phyloP scores from a whole-genome alignment of 2,113 vertebrate species.

The Limnothrissa miodon region DNA sequence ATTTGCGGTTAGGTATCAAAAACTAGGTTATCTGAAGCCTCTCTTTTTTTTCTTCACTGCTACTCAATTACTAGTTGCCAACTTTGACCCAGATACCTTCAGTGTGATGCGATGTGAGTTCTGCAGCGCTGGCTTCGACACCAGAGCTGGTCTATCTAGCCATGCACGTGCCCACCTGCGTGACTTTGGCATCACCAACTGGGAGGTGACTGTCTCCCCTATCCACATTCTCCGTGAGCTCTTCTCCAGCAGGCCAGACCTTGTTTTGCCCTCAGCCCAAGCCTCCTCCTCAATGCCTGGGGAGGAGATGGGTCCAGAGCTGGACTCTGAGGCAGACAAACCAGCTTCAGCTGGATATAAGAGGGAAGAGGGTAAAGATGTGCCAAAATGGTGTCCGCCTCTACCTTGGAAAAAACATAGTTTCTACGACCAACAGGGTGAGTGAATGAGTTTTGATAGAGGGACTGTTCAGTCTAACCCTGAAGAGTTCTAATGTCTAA shows the following conservation, averaged over 20 bases:
- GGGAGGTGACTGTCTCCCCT: conserved; percentile 92
- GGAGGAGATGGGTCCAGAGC: conserved; percentile 49
- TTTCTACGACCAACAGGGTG: conserved; percentile 52
- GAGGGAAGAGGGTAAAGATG: conserved; percentile 38
- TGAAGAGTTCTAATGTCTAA: background rate
- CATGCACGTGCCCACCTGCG: conserved; percentile 91
- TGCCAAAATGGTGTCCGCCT: conserved; percentile 36
- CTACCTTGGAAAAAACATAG: conserved; percentile 48
- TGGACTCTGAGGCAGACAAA: conserved; percentile 11
- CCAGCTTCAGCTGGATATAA: conserved; percentile 51
- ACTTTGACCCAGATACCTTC: conserved; percentile 94
- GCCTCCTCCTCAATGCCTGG: conserved; percentile 49
- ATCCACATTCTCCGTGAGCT: conserved; percentile 92
- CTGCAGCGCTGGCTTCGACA: conserved; percentile 95
- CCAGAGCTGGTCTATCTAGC: conserved; percentile 91
- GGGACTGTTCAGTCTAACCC: conserved; percentile 1
- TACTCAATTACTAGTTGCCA: conserved; percentile 76
- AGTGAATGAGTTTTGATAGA: conserved; percentile 36
- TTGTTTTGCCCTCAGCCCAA: conserved; percentile 71
- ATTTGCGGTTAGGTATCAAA: background rate
- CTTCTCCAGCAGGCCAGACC: conserved; percentile 84
- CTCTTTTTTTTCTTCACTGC: background rate
- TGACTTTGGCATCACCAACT: conserved; percentile 96
- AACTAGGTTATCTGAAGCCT: background rate
- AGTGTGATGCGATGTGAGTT: conserved; percentile 97